A percentile compares a stretch with the other conserved stretches of the same genome.
Conservation (phyloP, 2,888 invertebrate genomes). For the Cyclophora albipunctata region DNA sequence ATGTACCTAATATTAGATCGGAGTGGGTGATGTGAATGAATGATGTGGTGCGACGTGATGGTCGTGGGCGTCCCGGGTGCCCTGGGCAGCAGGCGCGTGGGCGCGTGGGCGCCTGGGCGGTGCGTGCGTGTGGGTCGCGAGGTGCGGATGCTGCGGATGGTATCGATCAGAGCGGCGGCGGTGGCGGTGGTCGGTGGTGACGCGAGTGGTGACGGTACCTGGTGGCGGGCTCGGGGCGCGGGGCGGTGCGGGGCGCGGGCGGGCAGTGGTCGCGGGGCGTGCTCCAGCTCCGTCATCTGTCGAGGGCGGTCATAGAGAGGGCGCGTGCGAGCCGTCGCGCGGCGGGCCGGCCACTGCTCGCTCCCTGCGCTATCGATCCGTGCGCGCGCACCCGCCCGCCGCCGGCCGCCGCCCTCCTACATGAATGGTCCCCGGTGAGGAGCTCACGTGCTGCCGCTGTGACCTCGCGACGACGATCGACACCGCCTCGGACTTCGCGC, state of each 20-base stretch:
- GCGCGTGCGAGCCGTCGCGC: slow-evolving; percentile 57
- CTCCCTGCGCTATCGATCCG: slow-evolving; percentile 47
- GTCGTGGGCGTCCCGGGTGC: no score
- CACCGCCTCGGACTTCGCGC: slow-evolving; percentile 11
- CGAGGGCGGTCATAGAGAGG: slow-evolving; percentile 58
- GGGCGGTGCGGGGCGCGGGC: slow-evolving; percentile 32
- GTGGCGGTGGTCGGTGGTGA: no score
- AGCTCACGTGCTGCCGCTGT: slow-evolving; percentile 62
- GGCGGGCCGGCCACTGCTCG: slow-evolving; percentile 62
- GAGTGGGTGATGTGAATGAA: no score
- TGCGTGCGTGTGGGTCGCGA: no score
- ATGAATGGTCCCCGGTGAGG: slow-evolving; percentile 65
- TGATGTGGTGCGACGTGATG: no score
- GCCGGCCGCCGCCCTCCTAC: slow-evolving; percentile 53
- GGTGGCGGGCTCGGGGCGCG: slow-evolving; percentile 13
- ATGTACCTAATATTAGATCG: no score
- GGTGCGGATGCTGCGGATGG: no score
- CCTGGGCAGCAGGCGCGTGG: no score
- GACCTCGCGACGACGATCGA: slow-evolving; percentile 35
- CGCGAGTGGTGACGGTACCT: neutral
- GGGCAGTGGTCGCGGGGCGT: slow-evolving; percentile 48
- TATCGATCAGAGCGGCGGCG: no score
- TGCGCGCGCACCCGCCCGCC: slow-evolving; percentile 46
- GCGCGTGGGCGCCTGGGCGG: no score
- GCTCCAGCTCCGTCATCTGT: slow-evolving; percentile 76